Percentiles rank a stretch among this genome's conserved stretches.
These are phyloP conservation scores for Aeoliscus strigatus DNA, from an alignment of 2,797 vertebrate genomes.

Conservation along the genomic window DNA sequence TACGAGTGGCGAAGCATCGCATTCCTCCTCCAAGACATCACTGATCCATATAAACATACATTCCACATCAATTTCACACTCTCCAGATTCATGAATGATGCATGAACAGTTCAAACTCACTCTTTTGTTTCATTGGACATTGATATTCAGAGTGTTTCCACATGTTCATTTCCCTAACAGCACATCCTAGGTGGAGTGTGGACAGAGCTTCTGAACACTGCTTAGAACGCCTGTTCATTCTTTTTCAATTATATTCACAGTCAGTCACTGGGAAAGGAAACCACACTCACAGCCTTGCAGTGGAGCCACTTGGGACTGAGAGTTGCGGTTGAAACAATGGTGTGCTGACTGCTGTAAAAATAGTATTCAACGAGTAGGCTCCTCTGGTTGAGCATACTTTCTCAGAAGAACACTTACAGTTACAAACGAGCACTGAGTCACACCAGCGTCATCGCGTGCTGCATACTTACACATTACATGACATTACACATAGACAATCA, in stretches of 20 bases:
- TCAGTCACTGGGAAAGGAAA: conserved; percentile 63
- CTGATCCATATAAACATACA: no score
- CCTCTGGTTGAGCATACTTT: conserved; percentile 46
- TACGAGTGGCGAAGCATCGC: no score
- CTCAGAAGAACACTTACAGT: conserved; percentile 47
- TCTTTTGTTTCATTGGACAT: conserved; percentile 11
- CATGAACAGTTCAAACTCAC: background rate
- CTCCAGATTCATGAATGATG: conserved; percentile 13
- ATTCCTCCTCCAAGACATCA: no score
- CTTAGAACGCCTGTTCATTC: conserved; percentile 60
- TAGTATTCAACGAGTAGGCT: conserved; percentile 53
- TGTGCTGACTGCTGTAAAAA: conserved; percentile 65
- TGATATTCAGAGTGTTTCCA: conserved; percentile 31
- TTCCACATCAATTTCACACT: no score
- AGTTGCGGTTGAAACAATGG: conserved; percentile 70
- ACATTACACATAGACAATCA: background rate
- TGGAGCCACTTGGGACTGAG: conserved; percentile 52
- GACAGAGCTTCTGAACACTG: conserved; percentile 48
- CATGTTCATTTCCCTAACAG: conserved; percentile 24
- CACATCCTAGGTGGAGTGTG: conserved; percentile 36
- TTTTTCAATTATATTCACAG: conserved; percentile 65
- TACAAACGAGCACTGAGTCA: conserved; percentile 15
- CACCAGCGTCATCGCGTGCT: conserved; percentile 5
- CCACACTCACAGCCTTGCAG: conserved; percentile 47
- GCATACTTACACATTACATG: background rate